Percentiles rank a stretch among this genome's conserved stretches.
These are phyloP conservation scores for Agrotis clavis DNA, from an alignment of 2,888 invertebrate genomes.

Conservation along the genomic window DNA sequence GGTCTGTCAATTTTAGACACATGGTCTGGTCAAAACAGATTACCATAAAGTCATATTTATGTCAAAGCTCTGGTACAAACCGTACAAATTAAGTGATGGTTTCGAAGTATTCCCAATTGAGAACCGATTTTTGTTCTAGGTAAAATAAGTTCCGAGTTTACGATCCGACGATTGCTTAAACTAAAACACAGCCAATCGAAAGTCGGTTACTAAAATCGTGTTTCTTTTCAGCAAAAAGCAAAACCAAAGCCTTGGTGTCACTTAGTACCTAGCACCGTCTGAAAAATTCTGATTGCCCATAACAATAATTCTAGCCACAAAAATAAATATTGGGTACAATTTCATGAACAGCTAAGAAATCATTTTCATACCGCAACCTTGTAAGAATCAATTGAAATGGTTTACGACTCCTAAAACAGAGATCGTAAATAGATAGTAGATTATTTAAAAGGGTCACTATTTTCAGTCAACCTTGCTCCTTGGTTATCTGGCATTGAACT, in stretches of 20 bases:
- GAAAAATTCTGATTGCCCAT: conserved; percentile 9
- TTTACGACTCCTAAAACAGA: conserved; percentile 45
- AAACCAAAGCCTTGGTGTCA: conserved; percentile 11
- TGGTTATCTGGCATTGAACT: conserved; percentile 29
- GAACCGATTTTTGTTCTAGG: no score
- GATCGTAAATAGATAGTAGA: conserved; percentile 40
- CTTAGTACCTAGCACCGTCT: conserved; percentile 40
- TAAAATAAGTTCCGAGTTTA: no score
- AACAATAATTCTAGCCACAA: not conserved
- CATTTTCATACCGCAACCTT: conserved; percentile 21
- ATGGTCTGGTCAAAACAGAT: not conserved
- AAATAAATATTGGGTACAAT: conserved; percentile 1
- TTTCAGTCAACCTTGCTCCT: conserved; percentile 35
- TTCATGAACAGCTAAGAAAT: conserved; percentile 33
- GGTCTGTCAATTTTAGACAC: no score
- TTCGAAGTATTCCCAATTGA: no score
- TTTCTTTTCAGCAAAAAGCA: conserved; percentile 1
- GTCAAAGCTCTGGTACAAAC: no score
- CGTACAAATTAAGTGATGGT: not conserved
- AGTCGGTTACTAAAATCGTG: not conserved
- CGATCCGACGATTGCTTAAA: not conserved
- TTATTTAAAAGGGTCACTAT: conserved; percentile 43
- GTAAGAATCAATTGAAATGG: conserved; percentile 41
- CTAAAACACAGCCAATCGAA: no score
- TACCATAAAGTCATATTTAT: not conserved